phyloP scores from a whole-genome alignment of 2,113 vertebrate genomes.

The Hipposideros armiger region DNA sequence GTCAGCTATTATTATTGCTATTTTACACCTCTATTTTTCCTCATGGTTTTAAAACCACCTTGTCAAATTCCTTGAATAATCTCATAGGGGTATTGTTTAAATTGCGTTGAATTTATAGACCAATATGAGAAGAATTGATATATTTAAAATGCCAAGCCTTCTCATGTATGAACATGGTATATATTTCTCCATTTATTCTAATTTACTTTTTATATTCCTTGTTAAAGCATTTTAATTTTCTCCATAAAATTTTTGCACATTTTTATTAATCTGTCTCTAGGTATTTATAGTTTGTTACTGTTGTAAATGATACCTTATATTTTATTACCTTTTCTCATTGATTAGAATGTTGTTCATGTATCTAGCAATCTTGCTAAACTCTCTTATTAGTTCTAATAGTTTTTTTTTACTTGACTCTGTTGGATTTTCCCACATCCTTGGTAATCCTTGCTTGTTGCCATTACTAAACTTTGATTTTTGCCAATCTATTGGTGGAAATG shows the following conservation, averaged over 20 bases:
- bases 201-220: not conserved
- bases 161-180: not conserved
- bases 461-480: not conserved
- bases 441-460: not conserved
- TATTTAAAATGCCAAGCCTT: slow-evolving; percentile 13
- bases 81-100: not conserved
- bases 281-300: not conserved
- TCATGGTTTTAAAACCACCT: not conserved
- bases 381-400: not conserved
- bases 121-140: not conserved
- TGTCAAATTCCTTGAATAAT: not conserved
- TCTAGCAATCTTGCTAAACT: not conserved
- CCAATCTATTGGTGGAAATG: not conserved
- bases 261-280: not conserved
- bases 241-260: not conserved
- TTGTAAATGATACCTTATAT: not conserved
- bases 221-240: not conserved
- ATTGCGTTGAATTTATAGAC: not conserved
- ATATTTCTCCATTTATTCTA: not conserved
- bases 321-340: not conserved
- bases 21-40: not conserved
- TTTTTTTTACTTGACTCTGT: not conserved
- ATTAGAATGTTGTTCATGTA: not conserved
- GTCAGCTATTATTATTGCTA: not conserved
- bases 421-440: not conserved